phyloP scores from a whole-genome alignment of 2,797 vertebrate species.

The Cynopterus sphinx region DNA sequence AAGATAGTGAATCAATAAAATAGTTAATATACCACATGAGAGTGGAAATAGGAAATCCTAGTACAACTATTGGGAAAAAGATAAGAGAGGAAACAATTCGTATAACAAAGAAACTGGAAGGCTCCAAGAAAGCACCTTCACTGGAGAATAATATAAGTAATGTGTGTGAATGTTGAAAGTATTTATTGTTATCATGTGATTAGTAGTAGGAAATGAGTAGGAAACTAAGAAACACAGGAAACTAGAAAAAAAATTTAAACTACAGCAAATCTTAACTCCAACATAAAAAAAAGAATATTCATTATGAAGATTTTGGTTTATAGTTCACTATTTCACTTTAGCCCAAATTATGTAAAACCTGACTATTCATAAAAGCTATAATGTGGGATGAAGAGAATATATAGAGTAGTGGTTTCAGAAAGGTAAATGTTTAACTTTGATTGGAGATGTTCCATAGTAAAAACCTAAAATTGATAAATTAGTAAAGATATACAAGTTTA shows the following conservation, averaged over 20 bases:
- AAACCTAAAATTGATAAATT: background rate
- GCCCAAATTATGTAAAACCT: background rate
- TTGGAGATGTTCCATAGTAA: background rate
- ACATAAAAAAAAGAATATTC: background rate
- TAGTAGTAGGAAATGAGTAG: background rate
- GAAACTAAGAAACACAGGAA: background rate
- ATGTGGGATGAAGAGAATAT: background rate
- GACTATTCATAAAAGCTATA: background rate
- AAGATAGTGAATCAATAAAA: background rate
- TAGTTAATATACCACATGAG: background rate
- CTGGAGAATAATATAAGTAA: background rate
- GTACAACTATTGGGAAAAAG: background rate
- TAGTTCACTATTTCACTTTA: background rate
- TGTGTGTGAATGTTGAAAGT: background rate
- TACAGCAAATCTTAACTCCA: background rate
- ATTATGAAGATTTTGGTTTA: background rate
- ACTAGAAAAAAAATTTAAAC: background rate
- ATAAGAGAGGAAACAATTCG: background rate
- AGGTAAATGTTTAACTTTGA: background rate
- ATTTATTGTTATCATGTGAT: background rate
- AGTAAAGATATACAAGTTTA: background rate
- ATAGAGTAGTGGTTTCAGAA: background rate
- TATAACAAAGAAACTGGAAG: background rate
- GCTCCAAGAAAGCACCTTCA: background rate
- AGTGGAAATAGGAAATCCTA: background rate